Conservation (phyloP, 2,888 invertebrate genomes). For the Taphrorychus bicolor region DNA sequence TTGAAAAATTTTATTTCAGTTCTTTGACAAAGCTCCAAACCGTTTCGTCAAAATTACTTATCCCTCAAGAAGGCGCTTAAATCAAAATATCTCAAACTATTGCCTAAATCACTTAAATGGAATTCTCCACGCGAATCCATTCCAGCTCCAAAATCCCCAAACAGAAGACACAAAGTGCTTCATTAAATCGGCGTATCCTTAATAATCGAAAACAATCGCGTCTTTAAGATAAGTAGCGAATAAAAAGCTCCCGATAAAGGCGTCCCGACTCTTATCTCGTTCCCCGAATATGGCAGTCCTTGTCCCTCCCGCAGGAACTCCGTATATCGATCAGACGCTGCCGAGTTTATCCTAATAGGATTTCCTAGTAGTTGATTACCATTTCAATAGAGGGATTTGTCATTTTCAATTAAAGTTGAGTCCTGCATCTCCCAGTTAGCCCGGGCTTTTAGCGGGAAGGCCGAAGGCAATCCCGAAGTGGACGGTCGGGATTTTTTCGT, state of each 20-base stretch:
- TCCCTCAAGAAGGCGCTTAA: no score
- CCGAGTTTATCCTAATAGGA: conserved; percentile 63
- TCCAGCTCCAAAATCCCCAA: conserved; percentile 1
- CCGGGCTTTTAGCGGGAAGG: conserved; percentile 43
- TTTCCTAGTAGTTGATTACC: conserved; percentile 64
- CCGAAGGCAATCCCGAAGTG: conserved; percentile 27
- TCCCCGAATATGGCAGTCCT: conserved; percentile 24
- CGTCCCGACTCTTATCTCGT: conserved; percentile 17
- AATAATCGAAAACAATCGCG: conserved; percentile 45
- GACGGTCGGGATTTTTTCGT: conserved; percentile 11
- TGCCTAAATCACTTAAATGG: background rate
- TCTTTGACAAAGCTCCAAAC: no score
- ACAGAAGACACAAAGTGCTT: conserved; percentile 19
- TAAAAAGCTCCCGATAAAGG: conserved; percentile 39
- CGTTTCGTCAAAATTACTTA: no score
- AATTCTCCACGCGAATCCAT: background rate
- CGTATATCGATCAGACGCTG: conserved; percentile 57
- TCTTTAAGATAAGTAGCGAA: conserved; percentile 46
- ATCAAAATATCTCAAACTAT: no score
- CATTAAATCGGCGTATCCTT: conserved; percentile 26
- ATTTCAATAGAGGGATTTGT: conserved; percentile 64
- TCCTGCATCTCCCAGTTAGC: conserved; percentile 57
- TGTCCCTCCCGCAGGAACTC: conserved; percentile 25
- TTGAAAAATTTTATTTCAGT: no score
- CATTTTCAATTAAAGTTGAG: conserved; percentile 64